phyloP scores from a whole-genome alignment of 1,140 invertebrate species.

The Pseudomyrmex cubaensis region DNA sequence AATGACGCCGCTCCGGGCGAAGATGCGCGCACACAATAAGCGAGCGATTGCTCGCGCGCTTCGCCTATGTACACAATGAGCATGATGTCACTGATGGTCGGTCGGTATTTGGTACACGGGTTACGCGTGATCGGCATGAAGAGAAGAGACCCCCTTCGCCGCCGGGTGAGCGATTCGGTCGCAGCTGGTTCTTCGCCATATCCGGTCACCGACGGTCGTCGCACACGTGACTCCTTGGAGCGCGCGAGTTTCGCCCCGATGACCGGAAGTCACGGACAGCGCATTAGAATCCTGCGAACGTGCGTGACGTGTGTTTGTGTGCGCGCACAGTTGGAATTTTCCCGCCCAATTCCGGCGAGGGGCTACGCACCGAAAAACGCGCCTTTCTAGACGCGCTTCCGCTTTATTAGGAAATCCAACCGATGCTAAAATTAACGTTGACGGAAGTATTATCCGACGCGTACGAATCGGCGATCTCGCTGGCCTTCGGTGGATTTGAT shows the following conservation, averaged over 20 bases:
- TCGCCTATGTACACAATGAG: slow-evolving; percentile 62
- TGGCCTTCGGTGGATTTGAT: not conserved
- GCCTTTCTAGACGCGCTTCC: slow-evolving; percentile 46
- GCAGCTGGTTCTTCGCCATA: slow-evolving; percentile 78
- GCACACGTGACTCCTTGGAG: slow-evolving; percentile 57
- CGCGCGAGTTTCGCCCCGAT: slow-evolving; percentile 32
- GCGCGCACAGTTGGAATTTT: not conserved
- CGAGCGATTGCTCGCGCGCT: slow-evolving; percentile 18
- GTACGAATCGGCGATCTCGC: too few species aligned
- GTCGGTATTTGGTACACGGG: slow-evolving; percentile 81
- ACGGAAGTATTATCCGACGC: not conserved
- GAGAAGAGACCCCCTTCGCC: slow-evolving; percentile 42
- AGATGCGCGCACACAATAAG: slow-evolving; percentile 48
- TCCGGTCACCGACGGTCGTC: slow-evolving; percentile 73
- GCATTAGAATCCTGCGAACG: slow-evolving; percentile 37
- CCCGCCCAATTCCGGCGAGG: slow-evolving; percentile 19
- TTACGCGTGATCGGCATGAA: slow-evolving; percentile 79
- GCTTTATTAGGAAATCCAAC: not conserved
- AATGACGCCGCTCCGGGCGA: slow-evolving; percentile 18
- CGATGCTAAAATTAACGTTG: not conserved
- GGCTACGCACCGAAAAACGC: not conserved
- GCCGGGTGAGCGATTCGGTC: slow-evolving; percentile 69
- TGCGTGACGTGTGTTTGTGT: slow-evolving; percentile 23
- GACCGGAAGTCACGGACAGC: slow-evolving; percentile 80
- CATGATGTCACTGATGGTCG: slow-evolving; percentile 78